Percentiles rank a stretch among this genome's conserved stretches.
Conservation (phyloP, 2,797 vertebrate species). For the Benthosema pterotum region DNA sequence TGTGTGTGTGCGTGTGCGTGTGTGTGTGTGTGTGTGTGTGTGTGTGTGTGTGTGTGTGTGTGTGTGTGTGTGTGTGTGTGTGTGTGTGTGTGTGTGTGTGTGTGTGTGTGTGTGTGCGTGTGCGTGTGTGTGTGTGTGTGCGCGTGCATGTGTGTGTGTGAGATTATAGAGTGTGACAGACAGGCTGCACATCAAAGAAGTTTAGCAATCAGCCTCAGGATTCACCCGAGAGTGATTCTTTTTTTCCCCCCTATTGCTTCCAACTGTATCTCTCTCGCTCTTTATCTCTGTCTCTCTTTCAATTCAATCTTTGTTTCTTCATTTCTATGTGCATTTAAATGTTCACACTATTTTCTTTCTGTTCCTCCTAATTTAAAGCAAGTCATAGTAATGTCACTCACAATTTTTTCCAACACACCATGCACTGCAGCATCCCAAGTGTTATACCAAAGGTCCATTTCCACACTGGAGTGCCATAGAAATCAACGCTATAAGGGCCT, state of each 20-base stretch:
- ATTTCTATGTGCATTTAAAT: too few species aligned
- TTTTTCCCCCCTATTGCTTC: too few species aligned
- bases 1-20: background rate
- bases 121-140: background rate
- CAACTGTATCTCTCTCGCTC: background rate
- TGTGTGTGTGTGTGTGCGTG: background rate
- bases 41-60: background rate
- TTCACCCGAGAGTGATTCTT: background rate
- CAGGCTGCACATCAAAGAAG: background rate
- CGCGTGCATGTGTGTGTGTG: background rate
- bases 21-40: background rate
- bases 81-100: background rate
- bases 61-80: constrained; percentile 3
- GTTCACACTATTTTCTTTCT: too few species aligned
- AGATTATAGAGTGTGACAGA: background rate
- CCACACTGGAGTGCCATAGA: too few species aligned
- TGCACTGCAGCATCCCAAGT: too few species aligned
- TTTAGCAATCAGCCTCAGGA: background rate
- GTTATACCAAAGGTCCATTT: too few species aligned
- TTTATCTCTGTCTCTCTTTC: background rate
- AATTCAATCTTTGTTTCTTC: too few species aligned
- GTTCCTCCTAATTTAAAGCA: too few species aligned
- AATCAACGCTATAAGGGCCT: too few species aligned
- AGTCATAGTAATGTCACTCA: too few species aligned
- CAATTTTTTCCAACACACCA: too few species aligned